These are phyloP conservation scores for Ptychochromis oligacanthus DNA, from an alignment of 2,113 vertebrate species.

Conservation along the genomic window DNA sequence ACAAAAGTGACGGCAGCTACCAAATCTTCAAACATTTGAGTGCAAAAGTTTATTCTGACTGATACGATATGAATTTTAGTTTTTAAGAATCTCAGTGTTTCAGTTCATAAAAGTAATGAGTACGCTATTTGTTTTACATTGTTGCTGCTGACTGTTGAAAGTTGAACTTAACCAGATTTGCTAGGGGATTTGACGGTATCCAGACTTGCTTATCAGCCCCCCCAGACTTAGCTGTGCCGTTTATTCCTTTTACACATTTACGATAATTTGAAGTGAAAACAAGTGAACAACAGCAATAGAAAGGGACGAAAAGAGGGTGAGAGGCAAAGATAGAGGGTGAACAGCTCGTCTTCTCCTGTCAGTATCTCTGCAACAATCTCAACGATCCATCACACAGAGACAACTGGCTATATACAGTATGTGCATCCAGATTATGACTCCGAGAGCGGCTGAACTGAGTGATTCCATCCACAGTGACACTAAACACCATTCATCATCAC, in stretches of 20 bases:
- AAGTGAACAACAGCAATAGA: background rate
- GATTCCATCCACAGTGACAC: slow-evolving; percentile 33
- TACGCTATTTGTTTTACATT: background rate
- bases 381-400: slow-evolving; percentile 21
- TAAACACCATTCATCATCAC: slow-evolving; percentile 48
- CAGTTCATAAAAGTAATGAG: background rate
- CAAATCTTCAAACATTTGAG: background rate
- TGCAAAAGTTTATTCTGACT: too few relatives aligned
- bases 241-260: background rate
- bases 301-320: background rate
- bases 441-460: background rate
- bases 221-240: background rate
- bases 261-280: background rate
- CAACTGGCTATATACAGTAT: background rate
- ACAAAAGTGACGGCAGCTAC: background rate
- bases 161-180: background rate
- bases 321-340: background rate
- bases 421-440: slow-evolving; percentile 20
- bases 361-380: slow-evolving; percentile 32
- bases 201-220: background rate
- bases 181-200: background rate
- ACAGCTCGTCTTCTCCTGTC: slow-evolving; percentile 22
- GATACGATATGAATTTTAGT: too few relatives aligned
- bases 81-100: background rate
- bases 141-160: background rate